These are phyloP conservation scores for Diplazon laetatorius DNA, from an alignment of 2,888 invertebrate genomes.

Conservation along the genomic window DNA sequence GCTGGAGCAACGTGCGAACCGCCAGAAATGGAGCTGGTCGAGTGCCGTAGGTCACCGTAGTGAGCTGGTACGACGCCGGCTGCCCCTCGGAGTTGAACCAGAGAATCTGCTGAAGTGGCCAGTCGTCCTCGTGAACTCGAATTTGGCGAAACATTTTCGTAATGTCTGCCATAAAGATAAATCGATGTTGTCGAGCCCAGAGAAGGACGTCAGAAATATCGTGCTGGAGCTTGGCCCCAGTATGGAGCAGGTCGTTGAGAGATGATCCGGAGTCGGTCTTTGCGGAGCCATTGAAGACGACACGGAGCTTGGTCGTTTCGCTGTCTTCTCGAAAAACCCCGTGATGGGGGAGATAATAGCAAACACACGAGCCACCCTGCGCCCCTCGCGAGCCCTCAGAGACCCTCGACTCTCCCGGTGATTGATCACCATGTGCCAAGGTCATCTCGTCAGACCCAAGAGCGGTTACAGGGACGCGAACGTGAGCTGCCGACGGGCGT, in stretches of 20 bases:
- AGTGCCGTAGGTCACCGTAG: conserved; percentile 28
- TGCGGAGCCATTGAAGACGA: conserved; percentile 25
- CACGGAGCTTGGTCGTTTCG: conserved; percentile 11
- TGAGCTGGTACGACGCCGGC: conserved; percentile 32
- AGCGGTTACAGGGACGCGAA: background rate
- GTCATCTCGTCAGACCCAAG: background rate
- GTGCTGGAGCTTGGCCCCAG: conserved; percentile 36
- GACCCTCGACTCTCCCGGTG: conserved; percentile 14
- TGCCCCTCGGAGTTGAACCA: conserved; percentile 27
- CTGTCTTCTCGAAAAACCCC: background rate
- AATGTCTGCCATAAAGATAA: conserved; percentile 48
- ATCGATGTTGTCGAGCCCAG: conserved; percentile 26
- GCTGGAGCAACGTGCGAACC: conserved; percentile 5
- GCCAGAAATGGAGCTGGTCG: conserved; percentile 56
- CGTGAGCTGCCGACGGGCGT: background rate
- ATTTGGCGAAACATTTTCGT: conserved; percentile 59
- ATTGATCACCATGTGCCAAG: background rate
- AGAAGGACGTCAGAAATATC: conserved; percentile 47
- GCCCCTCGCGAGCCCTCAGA: background rate
- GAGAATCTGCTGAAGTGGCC: conserved; percentile 53
- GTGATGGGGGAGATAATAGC: conserved; percentile 26
- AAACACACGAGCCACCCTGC: background rate
- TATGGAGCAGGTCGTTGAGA: conserved; percentile 31
- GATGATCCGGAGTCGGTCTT: background rate
- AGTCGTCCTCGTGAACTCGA: conserved; percentile 46